These are phyloP conservation scores for Sarcophaga subvicina DNA, from an alignment of 2,888 invertebrate species.

Conservation along the genomic window DNA sequence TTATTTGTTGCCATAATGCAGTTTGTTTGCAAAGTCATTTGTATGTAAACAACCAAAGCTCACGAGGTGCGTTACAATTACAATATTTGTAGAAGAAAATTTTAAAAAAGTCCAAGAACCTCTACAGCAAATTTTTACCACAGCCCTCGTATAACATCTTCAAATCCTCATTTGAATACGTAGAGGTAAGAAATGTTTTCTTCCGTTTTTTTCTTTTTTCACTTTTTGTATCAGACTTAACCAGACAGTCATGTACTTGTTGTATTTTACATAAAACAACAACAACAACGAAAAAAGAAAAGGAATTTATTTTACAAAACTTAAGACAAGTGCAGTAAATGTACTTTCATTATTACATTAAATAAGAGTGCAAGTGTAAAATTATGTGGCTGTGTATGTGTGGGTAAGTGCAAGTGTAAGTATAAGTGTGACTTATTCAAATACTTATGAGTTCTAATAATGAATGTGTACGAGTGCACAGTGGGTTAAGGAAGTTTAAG, in stretches of 20 bases:
- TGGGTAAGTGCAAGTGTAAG: not conserved
- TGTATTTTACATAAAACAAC: slow-evolving; percentile 55
- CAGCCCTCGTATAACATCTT: slow-evolving; percentile 7
- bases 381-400: slow-evolving; percentile 1
- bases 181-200: not conserved
- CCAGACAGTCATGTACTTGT: slow-evolving; percentile 64
- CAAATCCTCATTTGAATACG: not conserved
- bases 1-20: slow-evolving; percentile 13
- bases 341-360: slow-evolving; percentile 66
- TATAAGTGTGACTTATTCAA: slow-evolving; percentile 27
- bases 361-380: slow-evolving; percentile 51
- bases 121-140: too few species aligned
- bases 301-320: slow-evolving; percentile 32
- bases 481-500: not conserved
- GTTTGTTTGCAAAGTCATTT: slow-evolving; percentile 55
- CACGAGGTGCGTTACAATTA: slow-evolving; percentile 18
- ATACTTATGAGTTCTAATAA: slow-evolving; percentile 28
- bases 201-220: slow-evolving; percentile 4
- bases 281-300: slow-evolving; percentile 15
- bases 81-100: too few species aligned
- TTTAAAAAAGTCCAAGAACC: too few species aligned
- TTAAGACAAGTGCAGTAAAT: slow-evolving; percentile 68
- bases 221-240: slow-evolving; percentile 32
- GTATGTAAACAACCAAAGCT: not conserved
- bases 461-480: slow-evolving; percentile 7